These are phyloP conservation scores for Boleophthalmus pectinirostris DNA, from an alignment of 2,113 vertebrate genomes.

Conservation along the genomic window DNA sequence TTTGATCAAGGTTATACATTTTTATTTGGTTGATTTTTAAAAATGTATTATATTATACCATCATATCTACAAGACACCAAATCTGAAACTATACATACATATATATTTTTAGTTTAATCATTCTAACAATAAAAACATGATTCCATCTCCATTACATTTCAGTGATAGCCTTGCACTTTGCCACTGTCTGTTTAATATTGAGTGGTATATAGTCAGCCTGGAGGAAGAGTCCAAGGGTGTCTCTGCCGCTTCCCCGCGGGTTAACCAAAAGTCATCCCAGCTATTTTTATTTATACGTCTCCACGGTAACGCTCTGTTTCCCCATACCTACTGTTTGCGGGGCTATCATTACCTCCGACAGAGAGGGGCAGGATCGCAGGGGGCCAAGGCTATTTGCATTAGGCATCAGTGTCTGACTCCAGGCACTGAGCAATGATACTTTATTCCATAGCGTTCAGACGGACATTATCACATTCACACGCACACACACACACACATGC, in stretches of 20 bases:
- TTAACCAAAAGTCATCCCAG: conserved; percentile 79
- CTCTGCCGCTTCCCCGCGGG: conserved; percentile 78
- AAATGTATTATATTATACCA: too few relatives aligned
- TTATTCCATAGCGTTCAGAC: conserved; percentile 83
- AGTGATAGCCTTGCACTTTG: not conserved
- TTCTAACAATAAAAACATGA: not conserved
- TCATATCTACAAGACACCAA: too few relatives aligned
- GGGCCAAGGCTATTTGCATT: conserved; percentile 82
- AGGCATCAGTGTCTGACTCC: conserved; percentile 83
- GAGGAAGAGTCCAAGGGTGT: conserved; percentile 73
- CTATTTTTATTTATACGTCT: conserved; percentile 83
- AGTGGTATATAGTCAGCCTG: conserved; percentile 43
- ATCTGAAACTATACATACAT: too few relatives aligned
- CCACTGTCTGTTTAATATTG: not conserved
- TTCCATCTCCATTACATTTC: not conserved
- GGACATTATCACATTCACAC: conserved; percentile 81
- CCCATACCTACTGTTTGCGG: conserved; percentile 79
- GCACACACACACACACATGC: conserved; percentile 49
- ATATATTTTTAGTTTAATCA: not conserved
- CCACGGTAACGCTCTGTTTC: conserved; percentile 75
- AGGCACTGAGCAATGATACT: conserved; percentile 84
- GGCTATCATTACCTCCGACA: conserved; percentile 80
- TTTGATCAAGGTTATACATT: too few relatives aligned
- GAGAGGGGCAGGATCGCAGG: conserved; percentile 55
- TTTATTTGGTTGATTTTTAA: too few relatives aligned